Evolutionary conservation across 2,113 vertebrate genomes (phyloP).

Genomic region (Dromiciops gliroides): DNA sequence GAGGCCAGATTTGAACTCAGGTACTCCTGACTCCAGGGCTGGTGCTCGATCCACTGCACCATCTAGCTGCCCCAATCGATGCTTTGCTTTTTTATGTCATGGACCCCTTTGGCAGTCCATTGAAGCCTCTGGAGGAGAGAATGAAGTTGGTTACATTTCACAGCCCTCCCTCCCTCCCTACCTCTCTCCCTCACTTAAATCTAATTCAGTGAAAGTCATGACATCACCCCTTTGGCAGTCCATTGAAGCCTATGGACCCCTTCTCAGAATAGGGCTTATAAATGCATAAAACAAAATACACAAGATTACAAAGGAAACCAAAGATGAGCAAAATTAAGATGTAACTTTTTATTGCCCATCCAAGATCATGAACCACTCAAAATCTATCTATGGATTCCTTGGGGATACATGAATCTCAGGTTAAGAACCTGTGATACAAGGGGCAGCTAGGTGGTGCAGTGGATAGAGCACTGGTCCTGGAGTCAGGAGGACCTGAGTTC

Average conservation of each 20-base stretch:
- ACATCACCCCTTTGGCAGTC: not conserved
- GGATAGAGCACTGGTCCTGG: too few relatives aligned
- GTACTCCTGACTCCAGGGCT: too few relatives aligned
- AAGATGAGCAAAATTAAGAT: not conserved
- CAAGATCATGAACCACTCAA: not conserved
- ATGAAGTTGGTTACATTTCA: too few relatives aligned
- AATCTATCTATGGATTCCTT: not conserved
- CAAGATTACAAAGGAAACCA: not conserved
- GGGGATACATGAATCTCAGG: not conserved
- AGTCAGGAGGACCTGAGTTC: too few relatives aligned
- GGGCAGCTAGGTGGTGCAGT: too few relatives aligned
- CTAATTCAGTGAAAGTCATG: too few relatives aligned
- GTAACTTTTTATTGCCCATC: not conserved
- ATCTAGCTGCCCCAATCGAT: too few relatives aligned
- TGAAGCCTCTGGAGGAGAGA: not conserved
- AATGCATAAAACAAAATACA: not conserved
- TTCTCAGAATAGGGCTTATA: not conserved
- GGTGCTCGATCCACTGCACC: too few relatives aligned
- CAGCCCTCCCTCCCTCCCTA: too few relatives aligned
- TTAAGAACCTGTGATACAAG: not conserved
- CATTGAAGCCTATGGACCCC: not conserved
- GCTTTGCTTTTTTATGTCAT: not conserved
- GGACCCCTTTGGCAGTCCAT: not conserved
- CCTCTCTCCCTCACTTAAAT: too few relatives aligned
- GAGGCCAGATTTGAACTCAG: too few relatives aligned